Evolutionary conservation across 2,888 invertebrate genomes (phyloP).

Genomic region (Drosophila birchii): DNA sequence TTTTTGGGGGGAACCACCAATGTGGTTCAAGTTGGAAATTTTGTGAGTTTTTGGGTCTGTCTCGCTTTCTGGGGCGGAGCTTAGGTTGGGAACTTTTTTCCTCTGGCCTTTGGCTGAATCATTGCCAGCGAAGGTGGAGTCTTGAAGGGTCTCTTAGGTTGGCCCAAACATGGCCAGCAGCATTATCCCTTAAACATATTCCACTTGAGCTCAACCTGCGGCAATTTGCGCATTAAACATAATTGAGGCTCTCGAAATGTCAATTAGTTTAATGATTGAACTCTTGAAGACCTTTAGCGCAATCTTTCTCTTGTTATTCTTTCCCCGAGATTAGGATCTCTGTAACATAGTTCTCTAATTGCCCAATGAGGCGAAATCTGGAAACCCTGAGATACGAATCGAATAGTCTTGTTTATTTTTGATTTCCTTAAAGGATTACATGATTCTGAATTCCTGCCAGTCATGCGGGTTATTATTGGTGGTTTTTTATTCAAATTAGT

Average conservation of each 20-base stretch:
- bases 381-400: conserved; percentile 41
- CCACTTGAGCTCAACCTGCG: conserved; percentile 43
- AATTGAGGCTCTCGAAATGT: conserved; percentile 41
- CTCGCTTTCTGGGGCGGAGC: conserved; percentile 66
- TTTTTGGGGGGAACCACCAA: conserved; percentile 48
- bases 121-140: conserved; percentile 63
- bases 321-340: conserved; percentile 41
- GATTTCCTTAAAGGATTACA: conserved; percentile 74
- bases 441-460: conserved; percentile 30
- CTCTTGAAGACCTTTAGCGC: conserved; percentile 5
- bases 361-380: conserved; percentile 56
- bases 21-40: conserved; percentile 41
- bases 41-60: conserved; percentile 50
- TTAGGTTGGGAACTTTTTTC: conserved; percentile 54
- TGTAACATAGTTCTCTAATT: conserved; percentile 32
- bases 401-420: conserved; percentile 23
- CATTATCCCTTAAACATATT: conserved; percentile 17
- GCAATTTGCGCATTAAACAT: conserved; percentile 61
- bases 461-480: conserved; percentile 74
- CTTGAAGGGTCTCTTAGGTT: conserved; percentile 16
- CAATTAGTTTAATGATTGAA: conserved; percentile 53
- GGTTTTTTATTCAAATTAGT: conserved; percentile 46
- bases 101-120: conserved; percentile 56
- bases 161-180: conserved; percentile 42
- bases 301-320: conserved; percentile 14